Conservation (phyloP, 2,113 vertebrate species). For the Phalacrocorax pelagicus region DNA sequence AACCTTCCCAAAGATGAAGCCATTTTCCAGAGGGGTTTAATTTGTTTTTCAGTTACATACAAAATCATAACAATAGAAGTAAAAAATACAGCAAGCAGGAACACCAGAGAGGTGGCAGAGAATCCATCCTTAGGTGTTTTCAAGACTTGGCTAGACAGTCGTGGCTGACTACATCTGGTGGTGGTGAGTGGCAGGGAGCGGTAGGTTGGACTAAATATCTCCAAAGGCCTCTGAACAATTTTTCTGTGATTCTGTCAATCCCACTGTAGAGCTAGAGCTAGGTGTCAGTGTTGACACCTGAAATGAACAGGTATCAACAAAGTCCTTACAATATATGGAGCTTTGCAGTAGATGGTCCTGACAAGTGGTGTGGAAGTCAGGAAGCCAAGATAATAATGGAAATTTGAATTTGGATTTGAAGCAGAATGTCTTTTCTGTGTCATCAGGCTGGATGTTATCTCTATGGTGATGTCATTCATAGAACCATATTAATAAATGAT, state of each 20-base stretch:
- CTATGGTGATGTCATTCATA: not conserved
- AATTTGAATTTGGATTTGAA: not conserved
- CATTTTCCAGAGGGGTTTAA: not conserved
- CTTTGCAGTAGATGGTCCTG: not conserved
- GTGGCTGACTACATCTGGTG: not conserved
- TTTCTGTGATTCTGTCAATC: not conserved
- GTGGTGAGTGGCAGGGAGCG: not conserved
- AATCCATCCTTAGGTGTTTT: not conserved
- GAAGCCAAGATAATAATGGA: not conserved
- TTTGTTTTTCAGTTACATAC: not conserved
- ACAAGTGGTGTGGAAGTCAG: not conserved
- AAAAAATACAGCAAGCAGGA: not conserved
- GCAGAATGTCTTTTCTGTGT: not conserved
- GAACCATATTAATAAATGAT: not conserved
- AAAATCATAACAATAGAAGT: not conserved
- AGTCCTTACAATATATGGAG: not conserved
- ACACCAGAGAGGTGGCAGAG: not conserved
- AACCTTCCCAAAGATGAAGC: not conserved
- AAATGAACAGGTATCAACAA: not conserved
- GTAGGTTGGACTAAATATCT: not conserved
- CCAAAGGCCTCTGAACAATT: not conserved
- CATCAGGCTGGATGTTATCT: not conserved
- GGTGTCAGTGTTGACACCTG: not conserved
- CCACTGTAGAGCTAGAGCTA: not conserved
- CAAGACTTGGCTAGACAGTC: not conserved